phyloP scores from a whole-genome alignment of 1,140 invertebrate genomes.

The Sinella curviseta region DNA sequence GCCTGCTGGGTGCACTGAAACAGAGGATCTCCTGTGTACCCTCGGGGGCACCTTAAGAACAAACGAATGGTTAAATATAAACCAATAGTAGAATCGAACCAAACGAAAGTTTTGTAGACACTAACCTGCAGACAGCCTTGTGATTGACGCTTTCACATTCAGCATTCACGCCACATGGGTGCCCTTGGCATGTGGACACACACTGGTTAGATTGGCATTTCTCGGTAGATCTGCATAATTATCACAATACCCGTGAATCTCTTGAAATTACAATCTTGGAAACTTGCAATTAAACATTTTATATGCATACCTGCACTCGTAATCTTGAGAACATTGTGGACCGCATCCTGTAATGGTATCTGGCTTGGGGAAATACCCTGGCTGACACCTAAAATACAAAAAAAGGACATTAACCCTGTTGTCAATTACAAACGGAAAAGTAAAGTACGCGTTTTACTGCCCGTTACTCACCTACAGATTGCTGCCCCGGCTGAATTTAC shows the following conservation, averaged over 20 bases:
- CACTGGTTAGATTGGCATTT: conserved; percentile 17
- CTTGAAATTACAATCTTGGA: background rate
- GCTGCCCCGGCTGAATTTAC: conserved; percentile 48
- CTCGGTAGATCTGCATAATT: conserved; percentile 11
- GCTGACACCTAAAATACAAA: conserved; percentile 47
- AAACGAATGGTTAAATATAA: conserved; percentile 80
- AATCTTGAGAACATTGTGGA: conserved; percentile 52
- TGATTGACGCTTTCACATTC: conserved; percentile 18
- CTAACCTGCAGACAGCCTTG: conserved; percentile 1
- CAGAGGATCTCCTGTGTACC: conserved; percentile 79
- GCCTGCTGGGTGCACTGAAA: conserved; percentile 54
- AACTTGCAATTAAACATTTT: background rate
- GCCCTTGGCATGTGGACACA: background rate
- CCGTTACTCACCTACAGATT: conserved; percentile 41
- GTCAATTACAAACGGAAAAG: background rate
- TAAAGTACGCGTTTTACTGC: background rate
- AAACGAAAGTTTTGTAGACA: no score
- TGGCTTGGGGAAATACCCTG: conserved; percentile 53
- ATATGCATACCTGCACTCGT: conserved; percentile 49
- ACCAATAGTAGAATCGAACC: conserved; percentile 60
- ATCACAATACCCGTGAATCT: background rate
- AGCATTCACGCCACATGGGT: background rate
- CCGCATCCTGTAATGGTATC: conserved; percentile 55
- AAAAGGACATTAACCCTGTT: conserved; percentile 8
- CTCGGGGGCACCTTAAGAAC: conserved; percentile 76